phyloP scores from a whole-genome alignment of 2,797 vertebrate species.

The Rousettus madagascariensis region DNA sequence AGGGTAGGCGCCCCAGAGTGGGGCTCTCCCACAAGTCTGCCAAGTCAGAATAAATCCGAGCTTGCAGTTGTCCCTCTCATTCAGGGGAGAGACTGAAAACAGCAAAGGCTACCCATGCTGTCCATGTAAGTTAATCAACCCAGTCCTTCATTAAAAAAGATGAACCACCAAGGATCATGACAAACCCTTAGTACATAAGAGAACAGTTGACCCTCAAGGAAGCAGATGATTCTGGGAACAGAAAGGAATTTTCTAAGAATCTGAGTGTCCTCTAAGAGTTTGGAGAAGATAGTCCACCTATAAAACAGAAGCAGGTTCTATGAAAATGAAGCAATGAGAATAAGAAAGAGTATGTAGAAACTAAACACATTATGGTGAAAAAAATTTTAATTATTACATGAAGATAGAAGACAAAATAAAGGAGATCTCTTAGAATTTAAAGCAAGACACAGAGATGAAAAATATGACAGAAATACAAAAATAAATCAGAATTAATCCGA shows the following conservation, averaged over 20 bases:
- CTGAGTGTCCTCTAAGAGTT: not conserved
- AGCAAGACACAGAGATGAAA: not conserved
- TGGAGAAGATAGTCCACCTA: not conserved
- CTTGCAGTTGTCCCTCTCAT: not conserved
- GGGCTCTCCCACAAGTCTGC: not conserved
- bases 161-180: not conserved
- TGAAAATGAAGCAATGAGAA: not conserved
- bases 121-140: not conserved
- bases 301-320: not conserved
- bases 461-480: not conserved
- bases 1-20: accelerated
- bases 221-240: not conserved
- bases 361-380: not conserved
- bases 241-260: not conserved
- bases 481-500: not conserved
- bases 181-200: not conserved
- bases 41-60: not conserved
- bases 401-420: not conserved
- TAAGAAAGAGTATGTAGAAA: not conserved
- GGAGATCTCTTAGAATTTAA: not conserved
- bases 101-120: not conserved
- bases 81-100: not conserved
- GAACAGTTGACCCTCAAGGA: not conserved
- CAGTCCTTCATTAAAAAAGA: not conserved
- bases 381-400: not conserved